Conservation (phyloP, 2,797 vertebrate species). For the Pseudocheirus occidentalis region DNA sequence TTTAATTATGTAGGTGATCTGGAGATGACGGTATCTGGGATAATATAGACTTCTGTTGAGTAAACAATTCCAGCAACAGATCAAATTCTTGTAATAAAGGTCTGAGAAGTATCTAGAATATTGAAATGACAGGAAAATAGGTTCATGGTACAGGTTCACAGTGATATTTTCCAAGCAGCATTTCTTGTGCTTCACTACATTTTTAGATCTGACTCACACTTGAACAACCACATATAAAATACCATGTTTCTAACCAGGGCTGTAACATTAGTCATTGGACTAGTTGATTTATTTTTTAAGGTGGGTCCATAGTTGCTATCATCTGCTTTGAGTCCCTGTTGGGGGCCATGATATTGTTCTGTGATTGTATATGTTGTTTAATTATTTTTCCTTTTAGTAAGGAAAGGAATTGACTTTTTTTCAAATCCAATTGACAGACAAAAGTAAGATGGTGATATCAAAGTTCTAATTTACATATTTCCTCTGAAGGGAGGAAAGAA, state of each 20-base stretch:
- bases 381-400: conserved; percentile 19
- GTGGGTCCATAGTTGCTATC: background rate
- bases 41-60: conserved; percentile 63
- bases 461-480: conserved; percentile 74
- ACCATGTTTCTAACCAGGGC: conserved; percentile 3
- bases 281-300: conserved; percentile 33
- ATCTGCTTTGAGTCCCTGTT: background rate
- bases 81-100: conserved; percentile 68
- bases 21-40: conserved; percentile 45
- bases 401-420: conserved; percentile 67
- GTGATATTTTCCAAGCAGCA: conserved; percentile 4
- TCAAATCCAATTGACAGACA: conserved; percentile 68
- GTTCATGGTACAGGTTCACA: background rate
- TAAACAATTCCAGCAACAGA: conserved; percentile 69
- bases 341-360: background rate
- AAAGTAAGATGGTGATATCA: conserved; percentile 61
- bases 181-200: conserved; percentile 20
- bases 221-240: background rate
- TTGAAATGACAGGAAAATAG: conserved; percentile 56
- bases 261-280: background rate
- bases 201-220: conserved; percentile 48
- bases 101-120: conserved; percentile 62
- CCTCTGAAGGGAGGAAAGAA: conserved; percentile 67
- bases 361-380: background rate
- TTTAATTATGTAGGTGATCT: conserved; percentile 51